phyloP scores from a whole-genome alignment of 2,797 vertebrate genomes.

The Euphonia xanthogaster region DNA sequence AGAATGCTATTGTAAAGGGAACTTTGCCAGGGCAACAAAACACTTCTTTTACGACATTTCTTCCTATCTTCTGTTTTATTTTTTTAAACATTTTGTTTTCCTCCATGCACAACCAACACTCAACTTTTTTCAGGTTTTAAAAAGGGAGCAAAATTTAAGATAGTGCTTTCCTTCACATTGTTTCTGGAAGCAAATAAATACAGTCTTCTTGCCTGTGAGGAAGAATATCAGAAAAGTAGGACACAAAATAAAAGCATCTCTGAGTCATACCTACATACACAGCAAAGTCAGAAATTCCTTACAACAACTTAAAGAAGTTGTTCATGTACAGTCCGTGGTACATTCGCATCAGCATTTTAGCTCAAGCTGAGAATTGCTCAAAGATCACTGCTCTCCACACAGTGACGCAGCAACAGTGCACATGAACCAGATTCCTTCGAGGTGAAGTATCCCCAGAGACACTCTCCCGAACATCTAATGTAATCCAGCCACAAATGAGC shows the following conservation, averaged over 20 bases:
- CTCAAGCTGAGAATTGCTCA: background rate
- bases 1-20: background rate
- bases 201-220: background rate
- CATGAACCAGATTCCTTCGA: background rate
- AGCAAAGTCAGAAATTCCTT: background rate
- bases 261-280: slow-evolving; percentile 30
- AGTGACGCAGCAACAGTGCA: background rate
- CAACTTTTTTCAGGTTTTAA: background rate
- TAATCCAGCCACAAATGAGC: background rate
- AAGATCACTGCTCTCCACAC: background rate
- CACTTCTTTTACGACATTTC: background rate
- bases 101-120: background rate
- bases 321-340: background rate
- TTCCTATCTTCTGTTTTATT: background rate
- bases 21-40: background rate
- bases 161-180: background rate
- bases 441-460: background rate
- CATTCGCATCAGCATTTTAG: background rate
- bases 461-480: background rate
- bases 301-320: background rate
- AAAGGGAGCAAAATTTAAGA: background rate
- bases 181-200: background rate
- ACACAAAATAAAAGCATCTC: slow-evolving; percentile 15
- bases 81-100: background rate
- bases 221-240: slow-evolving; percentile 18